Conservation (phyloP, 2,113 vertebrate genomes). For the Dolichotis patagonum region DNA sequence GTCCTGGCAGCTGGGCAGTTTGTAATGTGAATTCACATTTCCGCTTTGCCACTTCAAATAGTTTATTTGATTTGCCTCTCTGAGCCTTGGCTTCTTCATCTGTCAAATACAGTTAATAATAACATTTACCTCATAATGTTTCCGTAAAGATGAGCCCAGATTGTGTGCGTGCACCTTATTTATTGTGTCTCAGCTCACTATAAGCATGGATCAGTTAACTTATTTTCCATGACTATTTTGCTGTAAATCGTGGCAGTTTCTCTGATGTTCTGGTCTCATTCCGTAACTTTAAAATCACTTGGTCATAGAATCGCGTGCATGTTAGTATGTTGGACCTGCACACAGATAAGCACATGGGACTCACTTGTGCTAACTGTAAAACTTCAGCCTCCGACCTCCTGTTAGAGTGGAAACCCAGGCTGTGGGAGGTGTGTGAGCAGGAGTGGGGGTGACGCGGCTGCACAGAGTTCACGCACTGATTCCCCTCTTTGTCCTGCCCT, state of each 20-base stretch:
- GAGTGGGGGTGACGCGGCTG: background rate
- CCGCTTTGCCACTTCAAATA: background rate
- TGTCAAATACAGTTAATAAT: constrained; percentile 9
- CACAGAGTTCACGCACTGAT: too few species aligned
- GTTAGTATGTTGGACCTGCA: background rate
- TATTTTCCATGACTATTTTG: background rate
- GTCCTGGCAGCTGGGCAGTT: background rate
- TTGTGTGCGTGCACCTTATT: background rate
- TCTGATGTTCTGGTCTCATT: constrained; percentile 19
- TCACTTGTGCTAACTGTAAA: background rate
- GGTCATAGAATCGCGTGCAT: background rate
- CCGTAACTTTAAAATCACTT: constrained; percentile 12
- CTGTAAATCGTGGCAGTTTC: background rate
- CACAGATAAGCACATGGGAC: background rate
- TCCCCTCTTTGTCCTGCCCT: background rate
- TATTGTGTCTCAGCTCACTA: background rate
- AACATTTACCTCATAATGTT: background rate
- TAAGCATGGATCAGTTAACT: background rate
- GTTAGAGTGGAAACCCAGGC: background rate
- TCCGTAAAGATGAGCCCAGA: background rate
- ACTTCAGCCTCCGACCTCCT: background rate
- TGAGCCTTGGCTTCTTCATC: background rate
- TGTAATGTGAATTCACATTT: background rate
- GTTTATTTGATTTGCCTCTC: background rate
- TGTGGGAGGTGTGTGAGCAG: background rate